These are phyloP conservation scores for Gasterosteus aculeatus DNA, from an alignment of 2,113 vertebrate genomes.

Conservation along the genomic window DNA sequence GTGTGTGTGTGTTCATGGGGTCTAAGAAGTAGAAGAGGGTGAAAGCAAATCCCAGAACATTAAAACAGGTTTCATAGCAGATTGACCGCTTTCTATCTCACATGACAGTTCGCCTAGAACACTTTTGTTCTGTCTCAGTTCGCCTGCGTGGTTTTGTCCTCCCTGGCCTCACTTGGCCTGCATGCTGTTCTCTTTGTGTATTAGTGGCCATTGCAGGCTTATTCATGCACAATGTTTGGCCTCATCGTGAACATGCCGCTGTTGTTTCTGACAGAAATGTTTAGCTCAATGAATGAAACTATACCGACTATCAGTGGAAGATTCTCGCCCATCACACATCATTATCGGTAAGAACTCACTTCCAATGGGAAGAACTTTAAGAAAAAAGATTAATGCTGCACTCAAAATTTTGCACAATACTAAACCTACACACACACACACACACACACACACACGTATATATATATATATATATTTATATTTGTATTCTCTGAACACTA, in stretches of 20 bases:
- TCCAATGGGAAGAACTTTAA: neutral
- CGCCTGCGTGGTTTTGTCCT: neutral
- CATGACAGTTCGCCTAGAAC: neutral
- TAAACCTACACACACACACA: neutral
- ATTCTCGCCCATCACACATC: neutral
- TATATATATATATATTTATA: no score
- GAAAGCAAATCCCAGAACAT: slow-evolving; percentile 69
- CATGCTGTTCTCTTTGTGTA: neutral
- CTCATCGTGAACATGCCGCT: slow-evolving; percentile 20
- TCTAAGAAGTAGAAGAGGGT: slow-evolving; percentile 75
- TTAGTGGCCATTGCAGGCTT: neutral
- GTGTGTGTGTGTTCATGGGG: slow-evolving; percentile 50
- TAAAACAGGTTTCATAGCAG: slow-evolving; percentile 29
- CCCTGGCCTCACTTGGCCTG: slow-evolving; percentile 6
- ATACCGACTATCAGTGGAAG: neutral
- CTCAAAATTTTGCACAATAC: neutral
- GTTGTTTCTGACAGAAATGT: neutral
- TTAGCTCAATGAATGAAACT: neutral
- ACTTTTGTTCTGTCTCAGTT: neutral
- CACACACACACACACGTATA: neutral
- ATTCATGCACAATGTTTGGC: slow-evolving; percentile 21
- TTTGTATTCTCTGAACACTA: neutral
- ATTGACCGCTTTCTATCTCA: neutral
- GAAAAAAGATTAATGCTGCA: neutral
- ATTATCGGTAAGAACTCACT: neutral